Evolutionary conservation across 1,140 invertebrate genomes (phyloP).

Genomic region (Varroa destructor): DNA sequence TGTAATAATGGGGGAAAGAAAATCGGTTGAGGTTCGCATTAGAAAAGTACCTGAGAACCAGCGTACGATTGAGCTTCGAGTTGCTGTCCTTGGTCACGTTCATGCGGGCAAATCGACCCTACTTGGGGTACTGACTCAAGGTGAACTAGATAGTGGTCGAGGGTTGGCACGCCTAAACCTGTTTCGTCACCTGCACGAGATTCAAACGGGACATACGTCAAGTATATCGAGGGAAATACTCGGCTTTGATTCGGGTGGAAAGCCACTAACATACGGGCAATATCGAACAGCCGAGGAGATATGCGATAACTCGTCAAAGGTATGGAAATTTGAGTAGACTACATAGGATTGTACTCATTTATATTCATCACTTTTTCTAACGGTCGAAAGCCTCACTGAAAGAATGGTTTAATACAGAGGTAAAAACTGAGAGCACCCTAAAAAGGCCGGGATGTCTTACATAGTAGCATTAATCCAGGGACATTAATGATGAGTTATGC

Average conservation of each 20-base stretch:
- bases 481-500: no score
- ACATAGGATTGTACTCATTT: no score
- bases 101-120: constrained; percentile 87
- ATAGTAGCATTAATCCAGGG: no score
- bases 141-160: constrained; percentile 83
- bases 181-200: constrained; percentile 90
- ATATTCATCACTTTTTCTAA: no score
- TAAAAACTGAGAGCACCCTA: no score
- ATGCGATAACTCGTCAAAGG: constrained; percentile 69
- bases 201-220: constrained; percentile 84
- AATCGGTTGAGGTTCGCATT: constrained; percentile 72
- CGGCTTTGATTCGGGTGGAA: constrained; percentile 65
- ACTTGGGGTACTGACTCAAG: constrained; percentile 84
- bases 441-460: no score
- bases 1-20: constrained; percentile 32
- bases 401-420: no score
- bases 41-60: constrained; percentile 82
- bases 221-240: constrained; percentile 92
- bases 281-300: constrained; percentile 86
- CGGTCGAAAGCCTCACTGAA: no score
- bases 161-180: constrained; percentile 86
- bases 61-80: constrained; percentile 69
- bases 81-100: constrained; percentile 81
- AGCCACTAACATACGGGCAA: constrained; percentile 73
- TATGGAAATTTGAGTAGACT: constrained; percentile 38